Evolutionary conservation across 2,797 vertebrate genomes (phyloP).

Genomic region (Enteromius anoplus): DNA sequence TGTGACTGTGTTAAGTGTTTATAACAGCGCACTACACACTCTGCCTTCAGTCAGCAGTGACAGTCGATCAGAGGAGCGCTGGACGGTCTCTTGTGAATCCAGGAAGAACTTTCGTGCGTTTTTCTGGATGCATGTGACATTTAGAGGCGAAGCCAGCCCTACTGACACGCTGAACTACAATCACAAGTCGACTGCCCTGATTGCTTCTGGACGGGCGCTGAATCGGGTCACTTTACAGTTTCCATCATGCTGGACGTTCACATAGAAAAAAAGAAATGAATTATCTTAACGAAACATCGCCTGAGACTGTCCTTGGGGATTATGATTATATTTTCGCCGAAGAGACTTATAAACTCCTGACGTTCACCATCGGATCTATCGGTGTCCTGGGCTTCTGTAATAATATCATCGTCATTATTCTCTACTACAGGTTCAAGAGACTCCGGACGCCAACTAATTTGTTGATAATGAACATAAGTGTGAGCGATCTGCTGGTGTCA

Average conservation of each 20-base stretch:
- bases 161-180: constrained; percentile 50
- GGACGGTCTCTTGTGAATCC: constrained; percentile 37
- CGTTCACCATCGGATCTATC: constrained; percentile 82
- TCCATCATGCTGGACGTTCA: constrained; percentile 66
- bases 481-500: constrained; percentile 88
- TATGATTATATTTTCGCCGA: constrained; percentile 73
- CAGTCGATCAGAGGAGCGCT: not conserved
- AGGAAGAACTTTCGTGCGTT: constrained; percentile 25
- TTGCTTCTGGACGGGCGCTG: constrained; percentile 49
- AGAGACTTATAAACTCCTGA: constrained; percentile 85
- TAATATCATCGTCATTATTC: constrained; percentile 83
- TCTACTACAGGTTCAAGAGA: constrained; percentile 85
- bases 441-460: constrained; percentile 86
- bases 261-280: constrained; percentile 73
- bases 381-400: constrained; percentile 86
- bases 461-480: constrained; percentile 86
- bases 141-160: not conserved
- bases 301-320: constrained; percentile 60
- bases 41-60: not conserved
- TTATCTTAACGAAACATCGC: constrained; percentile 70
- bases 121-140: not conserved
- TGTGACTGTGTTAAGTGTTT: not conserved
- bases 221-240: constrained; percentile 36
- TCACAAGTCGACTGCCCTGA: constrained; percentile 59
- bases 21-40: not conserved